Conservation (phyloP, 2,113 vertebrate species). For the Pampusana beccarii region DNA sequence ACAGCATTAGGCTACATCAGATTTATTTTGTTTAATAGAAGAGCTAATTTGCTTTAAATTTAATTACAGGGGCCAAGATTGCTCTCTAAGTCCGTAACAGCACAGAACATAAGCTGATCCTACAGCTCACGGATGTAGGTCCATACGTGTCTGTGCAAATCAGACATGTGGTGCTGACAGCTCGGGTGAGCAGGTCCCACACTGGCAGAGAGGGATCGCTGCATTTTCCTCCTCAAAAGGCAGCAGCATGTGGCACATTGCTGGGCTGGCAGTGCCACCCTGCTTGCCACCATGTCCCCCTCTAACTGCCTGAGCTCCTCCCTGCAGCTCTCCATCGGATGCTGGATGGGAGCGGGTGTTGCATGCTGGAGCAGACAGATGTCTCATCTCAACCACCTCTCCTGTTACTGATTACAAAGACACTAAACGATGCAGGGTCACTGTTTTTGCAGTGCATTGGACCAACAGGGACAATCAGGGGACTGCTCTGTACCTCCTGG, state of each 20-base stretch:
- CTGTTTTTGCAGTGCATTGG: not conserved
- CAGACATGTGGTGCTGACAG: not conserved
- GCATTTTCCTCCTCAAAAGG: not conserved
- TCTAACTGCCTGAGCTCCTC: not conserved
- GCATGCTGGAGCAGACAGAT: not conserved
- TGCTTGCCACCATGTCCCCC: rapidly evolving
- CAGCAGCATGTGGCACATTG: not conserved
- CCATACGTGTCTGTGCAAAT: not conserved
- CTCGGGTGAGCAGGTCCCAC: rapidly evolving
- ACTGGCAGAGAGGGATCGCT: not conserved
- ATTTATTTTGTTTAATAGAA: slow-evolving; percentile 72
- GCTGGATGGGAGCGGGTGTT: not conserved
- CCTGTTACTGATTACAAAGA: not conserved
- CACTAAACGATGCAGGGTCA: rapidly evolving
- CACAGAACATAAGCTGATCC: slow-evolving; percentile 43
- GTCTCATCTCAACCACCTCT: not conserved
- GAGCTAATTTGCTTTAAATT: slow-evolving; percentile 68
- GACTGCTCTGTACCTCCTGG: not conserved
- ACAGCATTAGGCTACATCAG: slow-evolving; percentile 63
- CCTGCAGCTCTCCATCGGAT: not conserved
- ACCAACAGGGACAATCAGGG: not conserved
- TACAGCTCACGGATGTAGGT: not conserved
- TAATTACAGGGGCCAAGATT: slow-evolving; percentile 68
- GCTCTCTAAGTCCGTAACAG: slow-evolving; percentile 48
- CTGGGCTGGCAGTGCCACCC: not conserved